These are phyloP conservation scores for Oscheius sp. DNA, from an alignment of 2,888 invertebrate species.

Conservation along the genomic window DNA sequence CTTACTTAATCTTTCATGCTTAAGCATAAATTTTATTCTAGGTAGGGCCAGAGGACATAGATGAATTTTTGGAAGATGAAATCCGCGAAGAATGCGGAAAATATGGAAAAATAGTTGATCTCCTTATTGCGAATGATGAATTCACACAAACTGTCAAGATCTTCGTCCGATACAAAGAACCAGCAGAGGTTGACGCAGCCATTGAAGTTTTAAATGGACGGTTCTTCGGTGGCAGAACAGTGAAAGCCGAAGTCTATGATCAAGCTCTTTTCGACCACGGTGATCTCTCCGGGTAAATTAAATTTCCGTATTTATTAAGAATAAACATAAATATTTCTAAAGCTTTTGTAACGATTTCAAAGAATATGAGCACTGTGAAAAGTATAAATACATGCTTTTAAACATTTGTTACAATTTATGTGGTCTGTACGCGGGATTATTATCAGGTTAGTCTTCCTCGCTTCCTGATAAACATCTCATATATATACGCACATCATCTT, in stretches of 20 bases:
- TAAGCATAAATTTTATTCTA: background rate
- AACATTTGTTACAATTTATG: too few species aligned
- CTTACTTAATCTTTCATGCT: too few species aligned
- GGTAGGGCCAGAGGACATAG: slow-evolving; percentile 83
- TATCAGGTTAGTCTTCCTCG: too few species aligned
- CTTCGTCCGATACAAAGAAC: slow-evolving; percentile 68
- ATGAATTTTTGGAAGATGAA: slow-evolving; percentile 92
- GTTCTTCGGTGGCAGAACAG: slow-evolving; percentile 93
- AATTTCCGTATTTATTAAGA: too few species aligned
- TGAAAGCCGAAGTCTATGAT: slow-evolving; percentile 92
- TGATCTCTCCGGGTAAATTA: slow-evolving; percentile 77
- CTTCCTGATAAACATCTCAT: too few species aligned
- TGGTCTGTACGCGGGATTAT: too few species aligned
- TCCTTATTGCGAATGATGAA: slow-evolving; percentile 69
- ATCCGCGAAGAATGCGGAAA: slow-evolving; percentile 92
- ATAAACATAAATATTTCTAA: too few species aligned
- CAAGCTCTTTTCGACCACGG: slow-evolving; percentile 94
- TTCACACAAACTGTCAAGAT: slow-evolving; percentile 61
- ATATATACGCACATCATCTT: too few species aligned
- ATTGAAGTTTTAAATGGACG: slow-evolving; percentile 88
- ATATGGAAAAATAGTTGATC: slow-evolving; percentile 80
- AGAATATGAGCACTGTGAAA: too few species aligned
- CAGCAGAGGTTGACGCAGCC: slow-evolving; percentile 86
- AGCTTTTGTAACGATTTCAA: too few species aligned
- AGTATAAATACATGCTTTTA: too few species aligned